Percentiles rank a stretch among this genome's conserved stretches.
Conservation (phyloP, 2,888 invertebrate species). For the Cheilosia variabilis region DNA sequence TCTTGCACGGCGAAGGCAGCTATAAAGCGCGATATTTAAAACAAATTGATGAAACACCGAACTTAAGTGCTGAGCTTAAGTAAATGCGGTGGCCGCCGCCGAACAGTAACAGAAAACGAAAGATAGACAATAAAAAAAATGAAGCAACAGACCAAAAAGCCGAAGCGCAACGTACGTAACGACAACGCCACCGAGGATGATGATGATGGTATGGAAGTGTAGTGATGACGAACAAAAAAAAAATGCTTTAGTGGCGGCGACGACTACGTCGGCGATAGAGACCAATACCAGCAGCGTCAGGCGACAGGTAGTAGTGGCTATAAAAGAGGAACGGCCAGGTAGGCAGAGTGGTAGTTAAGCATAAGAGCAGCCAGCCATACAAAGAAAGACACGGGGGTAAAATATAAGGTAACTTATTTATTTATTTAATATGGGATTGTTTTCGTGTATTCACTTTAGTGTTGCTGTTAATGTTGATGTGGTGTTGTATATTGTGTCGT, state of each 20-base stretch:
- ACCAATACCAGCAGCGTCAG: slow-evolving; percentile 45
- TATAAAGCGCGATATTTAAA: slow-evolving; percentile 66
- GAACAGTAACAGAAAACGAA: slow-evolving; percentile 69
- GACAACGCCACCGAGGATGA: slow-evolving; percentile 61
- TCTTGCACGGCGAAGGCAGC: slow-evolving; percentile 46
- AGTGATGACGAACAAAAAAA: slow-evolving; percentile 60
- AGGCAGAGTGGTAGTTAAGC: slow-evolving; percentile 49
- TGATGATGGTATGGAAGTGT: slow-evolving; percentile 54
- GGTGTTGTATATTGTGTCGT: slow-evolving; percentile 45
- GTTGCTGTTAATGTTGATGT: slow-evolving; percentile 61
- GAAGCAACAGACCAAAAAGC: slow-evolving; percentile 69
- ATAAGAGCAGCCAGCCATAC: slow-evolving; percentile 42
- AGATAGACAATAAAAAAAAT: slow-evolving; percentile 42
- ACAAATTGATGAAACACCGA: slow-evolving; percentile 68
- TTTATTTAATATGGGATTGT: slow-evolving; percentile 75
- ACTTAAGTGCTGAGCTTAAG: slow-evolving; percentile 63
- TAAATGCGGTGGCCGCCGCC: slow-evolving; percentile 57
- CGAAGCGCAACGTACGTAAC: slow-evolving; percentile 53
- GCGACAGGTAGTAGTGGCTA: slow-evolving; percentile 68
- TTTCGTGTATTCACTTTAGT: slow-evolving; percentile 70
- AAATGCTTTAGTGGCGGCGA: slow-evolving; percentile 36
- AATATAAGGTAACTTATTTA: slow-evolving; percentile 73
- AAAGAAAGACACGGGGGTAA: slow-evolving; percentile 64
- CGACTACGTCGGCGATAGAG: slow-evolving; percentile 24
- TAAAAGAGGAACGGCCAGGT: slow-evolving; percentile 60